A percentile compares a stretch with the other conserved stretches of the same genome.
These are phyloP conservation scores for Ericerus pela DNA, from an alignment of 1,140 invertebrate genomes.

Conservation along the genomic window DNA sequence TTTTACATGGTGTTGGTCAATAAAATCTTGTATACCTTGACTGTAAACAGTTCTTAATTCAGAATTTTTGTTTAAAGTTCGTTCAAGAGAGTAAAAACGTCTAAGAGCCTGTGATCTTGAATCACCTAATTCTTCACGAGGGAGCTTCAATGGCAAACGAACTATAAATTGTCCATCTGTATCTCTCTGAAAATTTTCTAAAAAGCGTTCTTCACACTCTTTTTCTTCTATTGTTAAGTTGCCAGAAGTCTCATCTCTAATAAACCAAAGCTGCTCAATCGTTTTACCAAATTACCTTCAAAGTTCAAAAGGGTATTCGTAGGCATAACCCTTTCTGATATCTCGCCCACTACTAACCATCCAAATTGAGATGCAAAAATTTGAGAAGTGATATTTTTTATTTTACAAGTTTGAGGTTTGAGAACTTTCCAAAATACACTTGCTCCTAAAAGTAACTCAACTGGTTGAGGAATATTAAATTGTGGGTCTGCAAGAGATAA, in stretches of 20 bases:
- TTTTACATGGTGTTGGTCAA: conserved; percentile 13
- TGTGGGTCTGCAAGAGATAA: conserved; percentile 2
- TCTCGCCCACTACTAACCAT: conserved; percentile 5
- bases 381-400: neutral
- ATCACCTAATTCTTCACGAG: neutral
- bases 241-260: neutral
- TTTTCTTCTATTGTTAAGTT: conserved; percentile 13
- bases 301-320: neutral
- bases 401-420: neutral
- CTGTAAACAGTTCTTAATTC: conserved; percentile 6
- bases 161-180: conserved; percentile 7
- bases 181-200: conserved; percentile 1
- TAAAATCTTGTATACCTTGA: conserved; percentile 10
- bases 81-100: conserved; percentile 9
- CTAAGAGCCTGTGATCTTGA: neutral
- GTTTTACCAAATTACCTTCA: neutral
- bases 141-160: conserved; percentile 14
- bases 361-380: neutral
- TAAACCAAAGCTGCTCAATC: conserved; percentile 7
- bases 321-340: no score
- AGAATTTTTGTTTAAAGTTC: neutral
- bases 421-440: neutral
- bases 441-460: neutral
- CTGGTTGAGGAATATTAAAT: neutral
- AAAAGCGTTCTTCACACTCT: conserved; percentile 5